Evolutionary conservation across 2,113 vertebrate genomes (phyloP).

Genomic region (Maccullochella peelii): DNA sequence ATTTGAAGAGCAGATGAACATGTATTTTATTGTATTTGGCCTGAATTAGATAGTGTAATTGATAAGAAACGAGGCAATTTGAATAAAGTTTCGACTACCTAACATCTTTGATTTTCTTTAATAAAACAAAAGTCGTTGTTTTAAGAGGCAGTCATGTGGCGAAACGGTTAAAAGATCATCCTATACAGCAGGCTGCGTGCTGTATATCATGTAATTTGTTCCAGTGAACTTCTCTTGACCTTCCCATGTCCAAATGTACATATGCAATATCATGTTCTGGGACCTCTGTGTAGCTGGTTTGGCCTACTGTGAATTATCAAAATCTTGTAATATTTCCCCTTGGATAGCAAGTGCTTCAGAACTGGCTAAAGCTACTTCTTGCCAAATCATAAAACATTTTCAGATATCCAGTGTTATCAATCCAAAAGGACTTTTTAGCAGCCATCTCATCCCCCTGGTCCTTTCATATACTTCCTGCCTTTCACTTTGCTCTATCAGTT

Average conservation of each 20-base stretch:
- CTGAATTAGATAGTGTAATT: not conserved
- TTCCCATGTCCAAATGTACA: not conserved
- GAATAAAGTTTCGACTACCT: not conserved
- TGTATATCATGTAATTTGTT: conserved; percentile 13
- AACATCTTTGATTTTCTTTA: not conserved
- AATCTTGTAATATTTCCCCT: not conserved
- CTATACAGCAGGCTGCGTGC: not conserved
- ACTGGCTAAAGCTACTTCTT: not conserved
- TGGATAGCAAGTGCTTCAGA: not conserved
- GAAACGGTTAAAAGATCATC: conserved; percentile 6
- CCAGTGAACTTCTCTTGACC: conserved; percentile 31
- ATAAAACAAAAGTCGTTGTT: not conserved
- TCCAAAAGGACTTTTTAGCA: conserved; percentile 21
- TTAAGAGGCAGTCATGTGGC: not conserved
- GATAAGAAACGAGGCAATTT: not conserved
- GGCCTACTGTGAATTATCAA: not conserved
- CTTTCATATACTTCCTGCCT: conserved; percentile 67
- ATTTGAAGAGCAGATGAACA: not conserved
- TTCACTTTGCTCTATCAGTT: conserved; percentile 48
- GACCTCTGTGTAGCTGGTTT: not conserved
- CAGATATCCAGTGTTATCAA: conserved; percentile 35
- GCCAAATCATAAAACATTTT: not conserved
- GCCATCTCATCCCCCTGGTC: conserved; percentile 54
- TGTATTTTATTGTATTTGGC: not conserved
- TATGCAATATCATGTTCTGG: not conserved